Evolutionary conservation across 2,888 invertebrate species (phyloP).

Genomic region (Acanthosepion esculentum): DNA sequence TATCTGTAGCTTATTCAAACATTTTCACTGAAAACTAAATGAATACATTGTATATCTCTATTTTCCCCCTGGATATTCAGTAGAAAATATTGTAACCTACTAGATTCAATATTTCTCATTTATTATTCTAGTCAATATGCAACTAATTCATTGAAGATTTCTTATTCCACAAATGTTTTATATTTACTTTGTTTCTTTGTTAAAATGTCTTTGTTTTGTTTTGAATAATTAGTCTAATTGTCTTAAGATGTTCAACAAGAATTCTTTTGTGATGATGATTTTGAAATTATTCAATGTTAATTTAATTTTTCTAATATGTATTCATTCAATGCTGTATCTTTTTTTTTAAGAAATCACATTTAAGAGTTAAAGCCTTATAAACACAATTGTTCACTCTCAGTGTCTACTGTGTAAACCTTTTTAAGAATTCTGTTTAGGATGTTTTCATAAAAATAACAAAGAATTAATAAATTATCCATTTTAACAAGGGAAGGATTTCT

Average conservation of each 20-base stretch:
- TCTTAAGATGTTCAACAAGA: not conserved
- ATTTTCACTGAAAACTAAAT: too few species aligned
- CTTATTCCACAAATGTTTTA: not conserved
- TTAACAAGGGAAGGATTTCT: too few species aligned
- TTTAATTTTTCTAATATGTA: not conserved
- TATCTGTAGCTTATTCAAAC: too few species aligned
- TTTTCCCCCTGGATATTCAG: not conserved
- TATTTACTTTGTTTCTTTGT: not conserved
- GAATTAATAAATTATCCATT: too few species aligned
- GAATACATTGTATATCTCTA: too few species aligned
- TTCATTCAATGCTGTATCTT: not conserved
- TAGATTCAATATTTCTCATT: not conserved
- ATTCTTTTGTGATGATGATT: constrained; percentile 6
- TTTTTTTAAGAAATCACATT: not conserved
- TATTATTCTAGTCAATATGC: not conserved
- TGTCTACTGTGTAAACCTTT: not conserved
- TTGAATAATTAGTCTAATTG: not conserved
- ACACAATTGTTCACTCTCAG: not conserved
- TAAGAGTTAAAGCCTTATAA: not conserved
- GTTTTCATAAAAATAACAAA: too few species aligned
- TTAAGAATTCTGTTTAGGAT: not conserved
- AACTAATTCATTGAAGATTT: not conserved
- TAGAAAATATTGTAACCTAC: not conserved
- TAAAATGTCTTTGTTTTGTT: not conserved
- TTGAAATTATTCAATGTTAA: not conserved